phyloP scores from a whole-genome alignment of 2,888 invertebrate genomes.

The Tetragnatha montana region DNA sequence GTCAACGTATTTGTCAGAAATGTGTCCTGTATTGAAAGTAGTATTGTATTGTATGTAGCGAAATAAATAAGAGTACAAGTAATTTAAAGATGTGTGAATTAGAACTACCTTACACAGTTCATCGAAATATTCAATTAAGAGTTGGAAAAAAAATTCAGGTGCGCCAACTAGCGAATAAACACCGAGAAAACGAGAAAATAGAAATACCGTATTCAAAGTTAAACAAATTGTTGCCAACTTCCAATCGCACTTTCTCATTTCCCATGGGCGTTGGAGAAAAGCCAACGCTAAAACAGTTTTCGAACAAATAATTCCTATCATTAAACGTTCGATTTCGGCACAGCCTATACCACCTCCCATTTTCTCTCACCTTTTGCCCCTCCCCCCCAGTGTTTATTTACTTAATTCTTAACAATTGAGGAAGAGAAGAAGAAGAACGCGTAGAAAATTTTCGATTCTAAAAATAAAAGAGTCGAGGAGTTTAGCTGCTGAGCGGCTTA shows the following conservation, averaged over 20 bases:
- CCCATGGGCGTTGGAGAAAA: neutral
- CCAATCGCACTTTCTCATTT: neutral
- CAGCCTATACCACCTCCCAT: neutral
- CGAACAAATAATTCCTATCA: slow-evolving; percentile 1
- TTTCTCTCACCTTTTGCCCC: neutral
- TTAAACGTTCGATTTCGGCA: neutral
- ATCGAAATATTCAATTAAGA: too few relatives aligned
- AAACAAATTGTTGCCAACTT: neutral
- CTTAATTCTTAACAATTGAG: neutral
- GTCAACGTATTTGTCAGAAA: too few relatives aligned
- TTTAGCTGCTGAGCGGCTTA: neutral
- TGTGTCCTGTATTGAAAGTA: too few relatives aligned
- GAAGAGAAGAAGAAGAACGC: neutral
- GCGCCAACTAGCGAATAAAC: too few relatives aligned
- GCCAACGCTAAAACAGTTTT: neutral
- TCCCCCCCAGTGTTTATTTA: neutral
- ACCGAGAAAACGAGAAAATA: too few relatives aligned
- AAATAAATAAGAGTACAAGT: too few relatives aligned
- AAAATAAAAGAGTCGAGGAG: neutral
- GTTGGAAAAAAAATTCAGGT: too few relatives aligned
- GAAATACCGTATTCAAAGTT: neutral
- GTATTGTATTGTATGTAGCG: too few relatives aligned
- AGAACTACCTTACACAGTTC: too few relatives aligned
- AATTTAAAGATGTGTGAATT: too few relatives aligned
- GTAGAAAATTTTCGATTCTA: neutral